These are phyloP conservation scores for Xestia xanthographa DNA, from an alignment of 2,888 invertebrate genomes.

Conservation along the genomic window DNA sequence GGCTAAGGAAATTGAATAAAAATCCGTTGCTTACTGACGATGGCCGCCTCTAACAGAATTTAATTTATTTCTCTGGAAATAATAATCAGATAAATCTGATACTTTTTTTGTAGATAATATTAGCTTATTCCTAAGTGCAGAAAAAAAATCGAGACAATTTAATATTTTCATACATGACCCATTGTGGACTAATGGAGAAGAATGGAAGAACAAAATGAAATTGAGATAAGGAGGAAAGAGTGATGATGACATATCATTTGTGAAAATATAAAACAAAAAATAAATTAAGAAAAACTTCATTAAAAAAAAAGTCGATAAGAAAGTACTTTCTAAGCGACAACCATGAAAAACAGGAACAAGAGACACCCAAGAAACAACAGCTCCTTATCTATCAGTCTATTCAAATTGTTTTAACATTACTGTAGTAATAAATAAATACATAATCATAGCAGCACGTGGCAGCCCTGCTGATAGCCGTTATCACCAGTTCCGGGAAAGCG, in stretches of 20 bases:
- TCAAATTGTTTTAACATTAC: conserved; percentile 20
- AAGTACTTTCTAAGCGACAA: background rate
- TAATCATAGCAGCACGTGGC: conserved; percentile 32
- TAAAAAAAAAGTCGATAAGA: background rate
- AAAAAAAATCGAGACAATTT: too few species aligned
- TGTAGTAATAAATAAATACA: conserved; percentile 18
- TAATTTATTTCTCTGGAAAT: too few species aligned
- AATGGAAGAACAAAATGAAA: too few species aligned
- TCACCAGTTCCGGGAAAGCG: conserved; percentile 74
- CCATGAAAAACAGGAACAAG: background rate
- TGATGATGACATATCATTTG: too few species aligned
- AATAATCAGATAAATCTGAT: too few species aligned
- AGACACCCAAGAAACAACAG: conserved; percentile 22
- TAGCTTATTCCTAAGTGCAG: too few species aligned
- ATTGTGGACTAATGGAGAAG: background rate
- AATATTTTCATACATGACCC: too few species aligned
- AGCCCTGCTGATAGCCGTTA: conserved; percentile 71
- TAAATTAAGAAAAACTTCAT: too few species aligned
- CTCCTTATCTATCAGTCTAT: conserved; percentile 4
- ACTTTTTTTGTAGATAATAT: too few species aligned
- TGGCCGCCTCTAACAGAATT: too few species aligned
- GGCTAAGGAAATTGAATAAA: too few species aligned
- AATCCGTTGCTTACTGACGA: too few species aligned
- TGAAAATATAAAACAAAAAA: background rate
- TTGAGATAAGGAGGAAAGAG: background rate